phyloP scores from a whole-genome alignment of 2,113 vertebrate species.

The Ochotona princeps region DNA sequence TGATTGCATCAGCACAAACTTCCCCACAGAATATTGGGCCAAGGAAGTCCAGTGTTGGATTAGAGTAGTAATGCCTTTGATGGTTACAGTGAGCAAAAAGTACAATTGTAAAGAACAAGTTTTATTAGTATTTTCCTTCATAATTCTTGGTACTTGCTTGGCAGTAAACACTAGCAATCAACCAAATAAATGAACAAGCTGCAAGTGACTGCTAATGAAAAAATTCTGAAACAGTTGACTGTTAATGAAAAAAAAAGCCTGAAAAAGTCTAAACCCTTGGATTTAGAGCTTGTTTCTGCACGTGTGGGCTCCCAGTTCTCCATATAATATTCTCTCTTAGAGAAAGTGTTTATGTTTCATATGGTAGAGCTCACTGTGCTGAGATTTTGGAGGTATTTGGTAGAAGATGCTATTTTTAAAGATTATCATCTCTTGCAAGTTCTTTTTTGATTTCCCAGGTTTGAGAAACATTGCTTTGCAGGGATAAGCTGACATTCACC shows the following conservation, averaged over 20 bases:
- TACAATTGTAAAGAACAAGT: background rate
- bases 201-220: constrained; percentile 69
- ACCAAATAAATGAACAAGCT: constrained; percentile 67
- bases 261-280: background rate
- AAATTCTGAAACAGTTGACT: constrained; percentile 54
- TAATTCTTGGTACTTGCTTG: constrained; percentile 40
- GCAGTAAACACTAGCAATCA: constrained; percentile 47
- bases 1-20: background rate
- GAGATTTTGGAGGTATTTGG: constrained; percentile 41
- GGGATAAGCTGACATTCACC: background rate
- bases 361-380: background rate
- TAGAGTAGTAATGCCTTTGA: background rate
- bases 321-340: constrained; percentile 47
- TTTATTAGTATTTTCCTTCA: constrained; percentile 16
- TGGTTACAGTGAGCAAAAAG: background rate
- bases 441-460: constrained; percentile 3
- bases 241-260: constrained; percentile 61
- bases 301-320: constrained; percentile 35
- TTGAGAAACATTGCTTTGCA: constrained; percentile 15
- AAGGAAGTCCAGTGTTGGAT: background rate
- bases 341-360: constrained; percentile 11
- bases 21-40: background rate
- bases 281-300: constrained; percentile 69
- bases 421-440: background rate
- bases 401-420: constrained; percentile 46